Evolutionary conservation across 2,797 vertebrate species (phyloP).

Genomic region (Prunella strophiata): DNA sequence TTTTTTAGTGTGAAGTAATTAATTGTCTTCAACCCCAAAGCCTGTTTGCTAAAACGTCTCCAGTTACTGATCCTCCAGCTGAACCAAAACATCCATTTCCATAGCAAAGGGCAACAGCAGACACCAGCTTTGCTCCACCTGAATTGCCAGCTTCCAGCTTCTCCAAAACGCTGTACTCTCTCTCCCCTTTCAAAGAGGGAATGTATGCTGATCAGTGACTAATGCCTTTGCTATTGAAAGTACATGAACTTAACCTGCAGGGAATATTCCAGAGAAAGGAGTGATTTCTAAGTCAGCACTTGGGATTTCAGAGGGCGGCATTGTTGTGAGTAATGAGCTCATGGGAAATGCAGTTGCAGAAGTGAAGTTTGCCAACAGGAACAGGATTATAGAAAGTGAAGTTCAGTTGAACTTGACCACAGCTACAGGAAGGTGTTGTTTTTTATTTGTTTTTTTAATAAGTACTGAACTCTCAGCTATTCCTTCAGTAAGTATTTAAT

Average conservation of each 20-base stretch:
- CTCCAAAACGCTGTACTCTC: not conserved
- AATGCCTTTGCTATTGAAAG: not conserved
- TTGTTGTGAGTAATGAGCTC: not conserved
- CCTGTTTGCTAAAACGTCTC: not conserved
- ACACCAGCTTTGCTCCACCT: not conserved
- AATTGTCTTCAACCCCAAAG: not conserved
- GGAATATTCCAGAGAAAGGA: slow-evolving; percentile 1
- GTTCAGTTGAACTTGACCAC: not conserved
- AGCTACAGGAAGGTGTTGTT: not conserved
- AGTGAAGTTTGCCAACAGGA: slow-evolving; percentile 12
- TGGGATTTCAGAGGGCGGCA: not conserved
- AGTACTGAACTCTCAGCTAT: not conserved
- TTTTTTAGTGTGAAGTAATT: not conserved
- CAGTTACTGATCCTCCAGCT: not conserved
- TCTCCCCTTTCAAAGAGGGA: not conserved
- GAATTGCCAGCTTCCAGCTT: not conserved
- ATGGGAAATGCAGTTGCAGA: not conserved
- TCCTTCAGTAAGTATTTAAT: not conserved
- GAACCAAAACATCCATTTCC: not conserved
- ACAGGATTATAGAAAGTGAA: not conserved
- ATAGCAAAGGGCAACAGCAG: not conserved
- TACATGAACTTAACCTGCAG: not conserved
- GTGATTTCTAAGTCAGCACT: not conserved
- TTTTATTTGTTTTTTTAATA: not conserved
- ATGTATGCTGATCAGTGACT: not conserved